Percentiles rank a stretch among this genome's conserved stretches.
These are phyloP conservation scores for Quiscalus mexicanus DNA, from an alignment of 2,113 vertebrate genomes.

Conservation along the genomic window DNA sequence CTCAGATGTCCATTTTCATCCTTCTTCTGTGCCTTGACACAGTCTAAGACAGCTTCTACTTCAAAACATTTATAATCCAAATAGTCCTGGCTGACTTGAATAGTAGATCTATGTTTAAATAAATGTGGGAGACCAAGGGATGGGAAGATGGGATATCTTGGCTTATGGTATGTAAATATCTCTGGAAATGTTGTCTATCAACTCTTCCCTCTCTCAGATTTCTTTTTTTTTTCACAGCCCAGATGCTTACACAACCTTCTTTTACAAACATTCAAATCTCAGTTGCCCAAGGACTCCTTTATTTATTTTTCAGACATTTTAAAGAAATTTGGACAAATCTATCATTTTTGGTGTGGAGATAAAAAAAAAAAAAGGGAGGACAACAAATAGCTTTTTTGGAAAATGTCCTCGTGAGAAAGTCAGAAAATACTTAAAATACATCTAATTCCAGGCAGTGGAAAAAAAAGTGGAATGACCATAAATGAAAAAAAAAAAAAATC, in stretches of 20 bases:
- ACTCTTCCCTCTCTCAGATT: background rate
- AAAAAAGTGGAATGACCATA: background rate
- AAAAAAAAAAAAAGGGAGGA: background rate
- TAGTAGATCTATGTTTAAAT: background rate
- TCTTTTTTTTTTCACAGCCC: background rate
- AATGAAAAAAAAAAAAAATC: background rate
- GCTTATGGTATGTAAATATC: background rate
- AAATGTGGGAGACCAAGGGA: background rate
- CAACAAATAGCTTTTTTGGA: background rate
- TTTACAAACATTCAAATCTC: background rate
- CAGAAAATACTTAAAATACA: background rate
- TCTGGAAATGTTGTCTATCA: background rate
- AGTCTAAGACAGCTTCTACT: background rate
- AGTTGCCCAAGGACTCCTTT: background rate
- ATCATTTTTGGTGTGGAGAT: accelerated
- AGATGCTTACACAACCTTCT: background rate
- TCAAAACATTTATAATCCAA: background rate
- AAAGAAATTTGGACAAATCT: background rate
- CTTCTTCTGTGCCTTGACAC: background rate
- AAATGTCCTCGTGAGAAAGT: background rate
- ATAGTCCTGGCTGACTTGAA: background rate
- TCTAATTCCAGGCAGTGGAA: background rate
- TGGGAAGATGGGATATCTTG: background rate
- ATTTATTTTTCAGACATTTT: background rate
- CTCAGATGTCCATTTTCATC: background rate